phyloP scores from a whole-genome alignment of 2,113 vertebrate genomes.

The Indri indri region DNA sequence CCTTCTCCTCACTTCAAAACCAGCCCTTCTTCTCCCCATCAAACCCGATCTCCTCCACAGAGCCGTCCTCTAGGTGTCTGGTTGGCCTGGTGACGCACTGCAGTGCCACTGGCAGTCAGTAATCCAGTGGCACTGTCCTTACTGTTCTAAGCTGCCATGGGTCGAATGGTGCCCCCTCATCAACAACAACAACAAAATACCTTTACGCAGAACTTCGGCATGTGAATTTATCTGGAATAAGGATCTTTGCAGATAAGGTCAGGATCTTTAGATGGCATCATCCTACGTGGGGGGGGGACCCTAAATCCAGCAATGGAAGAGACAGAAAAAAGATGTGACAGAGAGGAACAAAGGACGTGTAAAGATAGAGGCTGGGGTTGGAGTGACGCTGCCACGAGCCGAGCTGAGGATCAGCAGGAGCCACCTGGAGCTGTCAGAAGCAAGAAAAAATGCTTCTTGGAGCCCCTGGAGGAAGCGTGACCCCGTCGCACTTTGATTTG shows the following conservation, averaged over 20 bases:
- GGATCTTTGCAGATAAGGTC: neutral
- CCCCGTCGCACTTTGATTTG: neutral
- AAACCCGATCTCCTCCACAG: neutral
- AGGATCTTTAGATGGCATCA: neutral
- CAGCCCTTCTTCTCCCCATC: neutral
- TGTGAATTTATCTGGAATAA: neutral
- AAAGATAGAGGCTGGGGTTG: neutral
- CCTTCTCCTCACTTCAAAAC: neutral
- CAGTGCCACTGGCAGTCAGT: rapidly evolving
- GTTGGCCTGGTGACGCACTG: rapidly evolving
- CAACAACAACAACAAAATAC: neutral
- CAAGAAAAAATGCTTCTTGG: neutral
- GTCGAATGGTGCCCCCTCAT: neutral
- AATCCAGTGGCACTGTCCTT: neutral
- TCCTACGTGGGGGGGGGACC: neutral
- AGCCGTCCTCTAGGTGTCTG: neutral
- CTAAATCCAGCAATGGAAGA: neutral
- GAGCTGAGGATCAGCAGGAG: neutral
- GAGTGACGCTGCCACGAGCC: neutral
- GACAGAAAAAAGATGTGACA: neutral
- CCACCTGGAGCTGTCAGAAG: neutral
- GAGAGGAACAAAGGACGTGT: neutral
- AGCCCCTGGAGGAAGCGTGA: neutral
- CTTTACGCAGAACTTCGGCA: neutral
- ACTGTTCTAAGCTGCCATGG: neutral